Evolutionary conservation across 2,113 vertebrate species (phyloP).

Genomic region (Carlito syrichta): DNA sequence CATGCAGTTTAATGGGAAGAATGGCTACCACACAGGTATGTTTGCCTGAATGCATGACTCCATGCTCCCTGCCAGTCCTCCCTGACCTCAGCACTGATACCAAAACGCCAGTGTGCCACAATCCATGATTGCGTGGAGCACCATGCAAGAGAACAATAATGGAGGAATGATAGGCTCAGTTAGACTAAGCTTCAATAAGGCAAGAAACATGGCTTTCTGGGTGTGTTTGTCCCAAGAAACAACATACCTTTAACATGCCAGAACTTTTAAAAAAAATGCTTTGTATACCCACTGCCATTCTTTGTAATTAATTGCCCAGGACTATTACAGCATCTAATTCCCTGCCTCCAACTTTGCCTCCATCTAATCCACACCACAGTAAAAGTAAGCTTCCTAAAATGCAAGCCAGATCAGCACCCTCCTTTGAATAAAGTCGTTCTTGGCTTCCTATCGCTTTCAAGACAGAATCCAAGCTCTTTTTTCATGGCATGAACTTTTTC

Average conservation of each 20-base stretch:
- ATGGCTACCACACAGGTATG: rapidly evolving
- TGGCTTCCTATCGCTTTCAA: background rate
- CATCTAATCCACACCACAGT: background rate
- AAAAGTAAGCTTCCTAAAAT: background rate
- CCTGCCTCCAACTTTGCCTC: background rate
- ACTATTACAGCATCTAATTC: background rate
- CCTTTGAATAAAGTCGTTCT: background rate
- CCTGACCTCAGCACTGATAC: background rate
- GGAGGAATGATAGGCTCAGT: background rate
- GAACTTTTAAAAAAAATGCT: background rate
- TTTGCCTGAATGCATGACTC: background rate
- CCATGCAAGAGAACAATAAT: background rate
- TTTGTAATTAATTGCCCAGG: background rate
- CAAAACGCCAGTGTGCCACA: rapidly evolving
- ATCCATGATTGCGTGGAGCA: background rate
- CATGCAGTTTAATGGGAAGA: background rate
- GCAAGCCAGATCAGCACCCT: background rate
- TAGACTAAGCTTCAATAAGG: background rate
- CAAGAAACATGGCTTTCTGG: background rate
- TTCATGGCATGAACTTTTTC: background rate
- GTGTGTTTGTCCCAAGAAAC: background rate
- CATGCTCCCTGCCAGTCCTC: background rate
- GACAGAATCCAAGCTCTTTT: background rate
- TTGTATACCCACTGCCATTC: background rate
- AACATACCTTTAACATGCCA: background rate